Percentiles rank a stretch among this genome's conserved stretches.
Conservation (phyloP, 2,888 invertebrate species). For the Mesopsocus fuscifrons region DNA sequence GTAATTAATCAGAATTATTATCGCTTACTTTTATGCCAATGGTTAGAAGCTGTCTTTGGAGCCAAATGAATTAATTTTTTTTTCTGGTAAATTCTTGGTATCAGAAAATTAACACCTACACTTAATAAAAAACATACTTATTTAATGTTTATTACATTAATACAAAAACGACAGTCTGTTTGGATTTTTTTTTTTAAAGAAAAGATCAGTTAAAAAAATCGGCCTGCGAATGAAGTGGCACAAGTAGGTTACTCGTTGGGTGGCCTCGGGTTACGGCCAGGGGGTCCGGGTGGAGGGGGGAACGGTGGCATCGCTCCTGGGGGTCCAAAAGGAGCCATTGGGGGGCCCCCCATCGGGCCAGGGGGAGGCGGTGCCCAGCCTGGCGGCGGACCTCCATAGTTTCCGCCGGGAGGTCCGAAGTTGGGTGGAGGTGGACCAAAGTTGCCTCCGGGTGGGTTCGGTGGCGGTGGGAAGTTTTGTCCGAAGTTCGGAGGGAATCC, state of each 20-base stretch:
- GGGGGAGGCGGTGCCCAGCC: conserved; percentile 4
- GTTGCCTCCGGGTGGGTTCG: not conserved
- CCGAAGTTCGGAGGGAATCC: not conserved
- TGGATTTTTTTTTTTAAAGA: too few species aligned
- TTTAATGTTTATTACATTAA: too few species aligned
- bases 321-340: conserved; percentile 1
- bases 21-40: too few species aligned
- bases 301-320: not conserved
- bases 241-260: not conserved
- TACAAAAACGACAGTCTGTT: too few species aligned
- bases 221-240: too few species aligned
- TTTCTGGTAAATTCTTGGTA: too few species aligned
- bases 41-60: too few species aligned
- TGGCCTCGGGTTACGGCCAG: not conserved
- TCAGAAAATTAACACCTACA: too few species aligned
- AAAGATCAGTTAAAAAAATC: too few species aligned
- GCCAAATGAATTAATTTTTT: too few species aligned
- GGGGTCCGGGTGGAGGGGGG: conserved; percentile 9
- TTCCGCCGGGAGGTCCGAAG: not conserved
- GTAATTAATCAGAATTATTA: too few species aligned
- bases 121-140: too few species aligned
- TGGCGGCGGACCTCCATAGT: not conserved
- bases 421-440: not conserved
- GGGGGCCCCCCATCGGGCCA: not conserved
- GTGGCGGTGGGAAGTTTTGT: not conserved